Conservation (phyloP, 2,888 invertebrate species). For the Deladenus siricidicola region DNA sequence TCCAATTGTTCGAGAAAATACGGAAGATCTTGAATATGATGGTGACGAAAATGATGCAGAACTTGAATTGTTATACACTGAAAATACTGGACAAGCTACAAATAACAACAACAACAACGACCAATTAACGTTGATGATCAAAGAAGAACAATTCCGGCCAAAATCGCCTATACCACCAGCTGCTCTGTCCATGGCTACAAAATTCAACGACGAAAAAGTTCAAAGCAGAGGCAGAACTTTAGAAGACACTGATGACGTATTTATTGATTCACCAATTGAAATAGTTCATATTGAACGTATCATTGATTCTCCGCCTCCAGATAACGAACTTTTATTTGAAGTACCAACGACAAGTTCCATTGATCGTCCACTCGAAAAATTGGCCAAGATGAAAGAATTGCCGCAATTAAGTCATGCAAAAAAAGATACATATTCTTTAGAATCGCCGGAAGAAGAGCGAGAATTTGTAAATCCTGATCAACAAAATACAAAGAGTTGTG, state of each 20-base stretch:
- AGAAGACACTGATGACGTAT: not conserved
- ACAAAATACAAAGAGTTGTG: too few relatives aligned
- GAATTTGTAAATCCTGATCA: too few relatives aligned
- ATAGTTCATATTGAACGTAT: too few relatives aligned
- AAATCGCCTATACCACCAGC: constrained; percentile 8
- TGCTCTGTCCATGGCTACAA: not conserved
- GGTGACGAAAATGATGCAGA: not conserved
- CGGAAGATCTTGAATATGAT: constrained; percentile 11
- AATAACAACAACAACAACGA: not conserved
- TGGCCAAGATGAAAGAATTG: too few relatives aligned
- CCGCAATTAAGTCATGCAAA: too few relatives aligned
- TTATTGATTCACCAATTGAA: not conserved
- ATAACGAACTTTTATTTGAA: too few relatives aligned
- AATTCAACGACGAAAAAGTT: not conserved
- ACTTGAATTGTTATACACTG: not conserved
- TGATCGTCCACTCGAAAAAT: too few relatives aligned
- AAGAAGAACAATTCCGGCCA: constrained; percentile 3
- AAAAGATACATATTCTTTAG: too few relatives aligned
- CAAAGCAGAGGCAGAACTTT: not conserved
- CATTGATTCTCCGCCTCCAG: too few relatives aligned
- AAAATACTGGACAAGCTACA: not conserved
- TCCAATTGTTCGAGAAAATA: not conserved
- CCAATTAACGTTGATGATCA: not conserved
- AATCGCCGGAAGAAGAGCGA: too few relatives aligned
- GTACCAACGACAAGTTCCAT: too few relatives aligned